phyloP scores from a whole-genome alignment of 2,113 vertebrate species.

The Puffinus mauretanicus region DNA sequence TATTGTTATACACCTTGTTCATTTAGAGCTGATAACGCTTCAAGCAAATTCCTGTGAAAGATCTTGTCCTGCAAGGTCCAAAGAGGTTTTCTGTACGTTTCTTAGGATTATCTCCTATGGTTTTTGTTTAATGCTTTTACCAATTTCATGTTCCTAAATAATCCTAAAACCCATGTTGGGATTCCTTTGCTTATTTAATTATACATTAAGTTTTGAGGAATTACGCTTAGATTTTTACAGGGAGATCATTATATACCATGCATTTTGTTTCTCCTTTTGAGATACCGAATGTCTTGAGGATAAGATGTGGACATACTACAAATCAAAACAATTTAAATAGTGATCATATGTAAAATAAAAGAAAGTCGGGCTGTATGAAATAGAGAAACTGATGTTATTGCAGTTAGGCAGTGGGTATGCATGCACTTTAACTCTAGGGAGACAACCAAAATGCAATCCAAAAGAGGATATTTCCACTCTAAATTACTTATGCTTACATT shows the following conservation, averaged over 20 bases:
- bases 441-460: background rate
- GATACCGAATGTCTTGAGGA: background rate
- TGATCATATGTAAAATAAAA: background rate
- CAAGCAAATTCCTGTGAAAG: background rate
- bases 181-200: conserved; percentile 9
- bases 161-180: background rate
- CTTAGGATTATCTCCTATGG: background rate
- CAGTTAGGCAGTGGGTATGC: background rate
- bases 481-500: background rate
- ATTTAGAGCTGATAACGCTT: background rate
- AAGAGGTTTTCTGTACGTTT: background rate
- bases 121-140: conserved; percentile 6
- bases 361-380: background rate
- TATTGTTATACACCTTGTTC: background rate
- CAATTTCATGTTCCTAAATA: background rate
- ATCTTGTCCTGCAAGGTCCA: background rate
- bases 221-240: background rate
- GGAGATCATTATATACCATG: background rate
- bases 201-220: background rate
- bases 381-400: background rate
- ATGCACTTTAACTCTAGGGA: background rate
- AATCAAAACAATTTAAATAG: background rate
- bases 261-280: background rate
- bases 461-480: background rate
- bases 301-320: background rate